Percentiles rank a stretch among this genome's conserved stretches.
These are phyloP conservation scores for Tetragonula clypearis DNA, from an alignment of 1,140 invertebrate genomes.

Conservation along the genomic window DNA sequence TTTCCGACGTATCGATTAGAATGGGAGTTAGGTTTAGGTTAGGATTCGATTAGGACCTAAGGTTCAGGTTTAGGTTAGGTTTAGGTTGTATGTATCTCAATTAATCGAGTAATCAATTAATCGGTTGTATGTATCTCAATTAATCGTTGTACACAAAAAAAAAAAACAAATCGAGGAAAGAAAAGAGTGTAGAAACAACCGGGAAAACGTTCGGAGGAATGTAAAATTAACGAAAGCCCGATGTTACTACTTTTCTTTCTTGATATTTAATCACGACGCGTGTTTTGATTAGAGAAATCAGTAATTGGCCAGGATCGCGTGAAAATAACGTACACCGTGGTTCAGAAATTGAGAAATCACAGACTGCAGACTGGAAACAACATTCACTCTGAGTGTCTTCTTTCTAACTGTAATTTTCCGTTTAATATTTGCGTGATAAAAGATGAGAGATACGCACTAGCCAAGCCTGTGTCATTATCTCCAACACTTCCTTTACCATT, in stretches of 20 bases:
- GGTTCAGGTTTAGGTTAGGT: too few relatives aligned
- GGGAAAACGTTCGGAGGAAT: not conserved
- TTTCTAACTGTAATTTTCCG: not conserved
- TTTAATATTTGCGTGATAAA: not conserved
- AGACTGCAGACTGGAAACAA: not conserved
- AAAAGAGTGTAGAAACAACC: not conserved
- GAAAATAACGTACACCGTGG: not conserved
- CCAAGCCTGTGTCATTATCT: not conserved
- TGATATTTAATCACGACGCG: not conserved
- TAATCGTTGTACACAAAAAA: too few relatives aligned
- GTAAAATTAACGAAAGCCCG: not conserved
- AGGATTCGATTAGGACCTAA: too few relatives aligned
- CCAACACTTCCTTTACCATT: not conserved
- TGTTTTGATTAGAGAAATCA: constrained; percentile 28
- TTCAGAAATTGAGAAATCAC: constrained; percentile 8
- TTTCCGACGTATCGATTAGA: too few relatives aligned
- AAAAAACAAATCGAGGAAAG: not conserved
- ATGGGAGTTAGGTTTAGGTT: too few relatives aligned
- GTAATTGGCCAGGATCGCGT: constrained; percentile 7
- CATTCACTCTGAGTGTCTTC: not conserved
- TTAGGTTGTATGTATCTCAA: not conserved
- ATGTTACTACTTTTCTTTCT: not conserved
- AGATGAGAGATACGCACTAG: not conserved
- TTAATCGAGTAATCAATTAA: not conserved
- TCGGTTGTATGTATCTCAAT: not conserved